Evolutionary conservation across 2,113 vertebrate genomes (phyloP).

Genomic region (Laticauda laticaudata): DNA sequence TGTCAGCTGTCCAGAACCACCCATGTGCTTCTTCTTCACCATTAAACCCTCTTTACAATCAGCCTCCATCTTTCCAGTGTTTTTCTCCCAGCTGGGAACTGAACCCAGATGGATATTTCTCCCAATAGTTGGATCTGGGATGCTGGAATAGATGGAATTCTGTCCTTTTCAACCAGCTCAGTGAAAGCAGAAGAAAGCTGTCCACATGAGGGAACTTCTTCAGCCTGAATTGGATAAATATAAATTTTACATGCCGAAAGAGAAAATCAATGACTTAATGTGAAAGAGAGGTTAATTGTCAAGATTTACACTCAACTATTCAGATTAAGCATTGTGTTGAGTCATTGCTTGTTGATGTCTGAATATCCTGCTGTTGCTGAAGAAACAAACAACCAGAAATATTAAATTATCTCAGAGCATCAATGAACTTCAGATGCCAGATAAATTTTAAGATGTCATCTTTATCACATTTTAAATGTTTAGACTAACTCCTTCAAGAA

Average conservation of each 20-base stretch:
- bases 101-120: no score
- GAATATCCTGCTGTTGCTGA: not conserved
- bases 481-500: not conserved
- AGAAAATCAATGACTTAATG: not conserved
- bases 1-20: no score
- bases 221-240: not conserved
- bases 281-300: slow-evolving; percentile 3
- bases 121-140: no score
- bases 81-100: no score
- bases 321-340: not conserved
- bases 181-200: not conserved
- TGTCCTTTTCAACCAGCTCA: not conserved
- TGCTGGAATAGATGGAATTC: not conserved
- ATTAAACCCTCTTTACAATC: no score
- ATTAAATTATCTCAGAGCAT: not conserved
- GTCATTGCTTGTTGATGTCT: not conserved
- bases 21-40: no score
- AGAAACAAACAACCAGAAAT: not conserved
- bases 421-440: not conserved
- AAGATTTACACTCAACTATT: not conserved
- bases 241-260: not conserved
- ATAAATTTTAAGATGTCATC: not conserved
- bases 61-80: no score
- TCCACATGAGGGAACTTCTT: not conserved
- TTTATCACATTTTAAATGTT: not conserved